phyloP scores from a whole-genome alignment of 1,140 invertebrate species.

The Brachionus rubens region DNA sequence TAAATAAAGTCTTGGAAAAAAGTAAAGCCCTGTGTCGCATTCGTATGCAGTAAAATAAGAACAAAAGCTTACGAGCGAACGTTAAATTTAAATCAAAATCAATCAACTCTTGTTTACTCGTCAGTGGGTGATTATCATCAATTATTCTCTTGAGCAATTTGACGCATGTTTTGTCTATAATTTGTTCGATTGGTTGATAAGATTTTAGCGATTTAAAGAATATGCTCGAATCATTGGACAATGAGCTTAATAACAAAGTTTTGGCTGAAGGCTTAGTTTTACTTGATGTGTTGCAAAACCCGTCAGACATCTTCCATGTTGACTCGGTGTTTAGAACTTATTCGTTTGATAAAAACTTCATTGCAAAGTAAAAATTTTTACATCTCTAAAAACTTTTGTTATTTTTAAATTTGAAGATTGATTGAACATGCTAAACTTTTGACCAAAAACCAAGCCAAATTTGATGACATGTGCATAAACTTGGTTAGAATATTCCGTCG shows the following conservation, averaged over 20 bases:
- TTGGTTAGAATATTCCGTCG: conserved; percentile 38
- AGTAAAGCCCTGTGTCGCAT: too few species aligned
- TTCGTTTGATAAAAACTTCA: background rate
- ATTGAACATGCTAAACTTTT: conserved; percentile 31
- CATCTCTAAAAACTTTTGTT: background rate
- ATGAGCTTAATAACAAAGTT: conserved; percentile 86
- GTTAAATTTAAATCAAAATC: too few species aligned
- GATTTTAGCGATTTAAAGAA: too few species aligned
- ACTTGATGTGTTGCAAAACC: conserved; percentile 92
- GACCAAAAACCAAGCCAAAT: conserved; percentile 2
- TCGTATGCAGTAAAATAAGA: too few species aligned
- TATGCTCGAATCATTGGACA: conserved; percentile 84
- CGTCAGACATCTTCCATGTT: conserved; percentile 54
- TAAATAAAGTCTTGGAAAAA: too few species aligned
- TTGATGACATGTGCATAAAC: conserved; percentile 35
- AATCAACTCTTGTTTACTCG: too few species aligned
- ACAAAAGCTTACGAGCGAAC: too few species aligned
- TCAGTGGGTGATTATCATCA: too few species aligned
- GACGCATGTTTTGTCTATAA: too few species aligned
- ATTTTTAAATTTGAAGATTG: background rate
- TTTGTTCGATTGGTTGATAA: too few species aligned
- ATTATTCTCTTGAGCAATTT: too few species aligned
- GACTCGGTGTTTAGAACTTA: background rate
- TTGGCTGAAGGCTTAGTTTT: conserved; percentile 90
- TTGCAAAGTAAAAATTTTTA: background rate